A percentile compares a stretch with the other conserved stretches of the same genome.
phyloP scores from a whole-genome alignment of 2,797 vertebrate species.

The Tragopan temminckii region DNA sequence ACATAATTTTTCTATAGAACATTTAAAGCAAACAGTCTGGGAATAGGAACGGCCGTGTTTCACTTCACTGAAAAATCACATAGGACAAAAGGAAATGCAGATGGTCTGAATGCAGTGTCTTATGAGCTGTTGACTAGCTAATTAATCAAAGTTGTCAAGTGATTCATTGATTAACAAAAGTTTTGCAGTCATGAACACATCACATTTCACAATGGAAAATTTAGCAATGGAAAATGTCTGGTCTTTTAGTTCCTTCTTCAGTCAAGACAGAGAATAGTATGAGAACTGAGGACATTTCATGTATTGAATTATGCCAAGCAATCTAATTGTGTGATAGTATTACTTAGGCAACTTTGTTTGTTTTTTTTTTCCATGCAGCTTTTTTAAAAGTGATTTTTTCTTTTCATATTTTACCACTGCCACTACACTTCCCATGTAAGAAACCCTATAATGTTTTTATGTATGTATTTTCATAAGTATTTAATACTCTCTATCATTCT shows the following conservation, averaged over 20 bases:
- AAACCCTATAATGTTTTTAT: not conserved
- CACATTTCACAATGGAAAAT: conserved; percentile 76
- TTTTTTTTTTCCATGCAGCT: conserved; percentile 28
- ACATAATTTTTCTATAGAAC: conserved; percentile 46
- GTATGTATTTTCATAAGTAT: not conserved
- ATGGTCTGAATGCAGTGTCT: conserved; percentile 64
- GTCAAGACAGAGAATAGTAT: conserved; percentile 45
- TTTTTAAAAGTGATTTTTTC: not conserved
- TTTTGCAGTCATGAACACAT: conserved; percentile 50
- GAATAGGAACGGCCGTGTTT: conserved; percentile 39
- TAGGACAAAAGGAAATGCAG: conserved; percentile 66
- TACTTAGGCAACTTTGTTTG: conserved; percentile 34
- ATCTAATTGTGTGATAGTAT: conserved; percentile 44
- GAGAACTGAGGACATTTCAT: conserved; percentile 43
- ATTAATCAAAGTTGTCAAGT: conserved; percentile 67
- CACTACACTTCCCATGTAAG: not conserved
- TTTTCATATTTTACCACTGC: not conserved
- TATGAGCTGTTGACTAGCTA: conserved; percentile 70
- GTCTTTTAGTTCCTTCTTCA: conserved; percentile 52
- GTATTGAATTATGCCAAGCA: conserved; percentile 38
- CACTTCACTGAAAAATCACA: conserved; percentile 45
- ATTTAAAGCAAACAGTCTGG: conserved; percentile 60
- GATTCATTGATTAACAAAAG: conserved; percentile 69
- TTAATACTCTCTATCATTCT: not conserved
- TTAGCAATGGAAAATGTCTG: conserved; percentile 74